Base-by-base conservation (phyloP, 2,797 vertebrate genomes). In the Oreortyx pictus region DNA sequence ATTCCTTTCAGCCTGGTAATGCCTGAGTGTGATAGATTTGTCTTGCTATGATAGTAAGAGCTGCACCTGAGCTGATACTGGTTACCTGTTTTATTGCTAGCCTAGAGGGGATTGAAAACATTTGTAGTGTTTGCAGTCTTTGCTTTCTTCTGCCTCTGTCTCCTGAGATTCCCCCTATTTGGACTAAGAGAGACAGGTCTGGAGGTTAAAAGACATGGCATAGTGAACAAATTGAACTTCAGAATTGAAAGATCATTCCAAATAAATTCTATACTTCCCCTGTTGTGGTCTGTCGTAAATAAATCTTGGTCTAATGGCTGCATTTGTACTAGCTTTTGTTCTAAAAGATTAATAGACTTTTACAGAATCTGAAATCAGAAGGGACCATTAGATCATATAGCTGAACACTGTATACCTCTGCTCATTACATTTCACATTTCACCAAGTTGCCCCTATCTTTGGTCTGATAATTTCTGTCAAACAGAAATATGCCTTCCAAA, bases 241-340 rank as follows among this genome's bases (percentile, higher is more conserved):
- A 77, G 65, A 96, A 87, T 8, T 81, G 64, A 94, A 95, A 95
- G 70, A 62, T 92, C 29, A 87, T 91, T 97, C 83, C 72, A 93
- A 94, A 96, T 85, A 91, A 94, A 93, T 84, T 82, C 94, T 89
- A n/a, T 84, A 23, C 93, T 96, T 97, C 80, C 86, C 76, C 81
- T 59, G 54, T 18, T 35, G 67, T 75, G 13, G 18, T 47, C n/a
- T 84, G 43, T 86, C 93, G 43, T 77, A 96, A 95, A 95, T 96
- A 97, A 97, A 95, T 96, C 85, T 92, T 86, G 61, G 41, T 93
- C 71, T 94, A 92, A 92, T 37, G 9, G 47, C 46, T 93, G 16
- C 33, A 79, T 72, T 94, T 88, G 31, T 9, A 47, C n/a, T 86
- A 82, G 47, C 64, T 52, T 80, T 90, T 67, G 61, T 15, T 82